Evolutionary conservation across 2,113 vertebrate species (phyloP).

Genomic region (Jacana jacana): DNA sequence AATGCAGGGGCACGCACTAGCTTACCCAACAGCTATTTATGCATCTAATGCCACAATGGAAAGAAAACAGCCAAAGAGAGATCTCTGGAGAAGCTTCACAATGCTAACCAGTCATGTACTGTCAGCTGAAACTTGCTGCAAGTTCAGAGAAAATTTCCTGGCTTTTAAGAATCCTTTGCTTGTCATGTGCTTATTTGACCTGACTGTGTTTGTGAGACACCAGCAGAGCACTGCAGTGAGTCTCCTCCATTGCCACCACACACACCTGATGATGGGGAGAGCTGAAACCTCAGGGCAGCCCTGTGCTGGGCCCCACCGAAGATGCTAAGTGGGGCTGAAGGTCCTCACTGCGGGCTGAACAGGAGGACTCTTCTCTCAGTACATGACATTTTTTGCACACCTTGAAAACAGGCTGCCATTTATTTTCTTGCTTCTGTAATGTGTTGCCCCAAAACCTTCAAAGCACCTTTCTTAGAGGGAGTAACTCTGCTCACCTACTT

Average conservation of each 20-base stretch:
- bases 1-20: neutral
- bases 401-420: neutral
- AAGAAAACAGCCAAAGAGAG: neutral
- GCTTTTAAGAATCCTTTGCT: neutral
- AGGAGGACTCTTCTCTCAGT: neutral
- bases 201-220: fast-evolving
- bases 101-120: neutral
- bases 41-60: neutral
- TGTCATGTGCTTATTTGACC: neutral
- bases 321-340: neutral
- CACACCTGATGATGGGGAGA: neutral
- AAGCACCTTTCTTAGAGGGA: neutral
- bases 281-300: fast-evolving
- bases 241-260: fast-evolving
- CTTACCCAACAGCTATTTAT: neutral
- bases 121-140: neutral
- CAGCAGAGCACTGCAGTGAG: fast-evolving
- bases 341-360: neutral
- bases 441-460: fast-evolving
- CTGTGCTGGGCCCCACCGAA: neutral
- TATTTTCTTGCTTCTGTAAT: neutral
- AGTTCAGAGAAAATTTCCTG: neutral
- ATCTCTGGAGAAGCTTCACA: neutral
- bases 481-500: neutral
- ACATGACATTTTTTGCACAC: fast-evolving